These are phyloP conservation scores for Solea senegalensis DNA, from an alignment of 2,113 vertebrate species.

Conservation along the genomic window DNA sequence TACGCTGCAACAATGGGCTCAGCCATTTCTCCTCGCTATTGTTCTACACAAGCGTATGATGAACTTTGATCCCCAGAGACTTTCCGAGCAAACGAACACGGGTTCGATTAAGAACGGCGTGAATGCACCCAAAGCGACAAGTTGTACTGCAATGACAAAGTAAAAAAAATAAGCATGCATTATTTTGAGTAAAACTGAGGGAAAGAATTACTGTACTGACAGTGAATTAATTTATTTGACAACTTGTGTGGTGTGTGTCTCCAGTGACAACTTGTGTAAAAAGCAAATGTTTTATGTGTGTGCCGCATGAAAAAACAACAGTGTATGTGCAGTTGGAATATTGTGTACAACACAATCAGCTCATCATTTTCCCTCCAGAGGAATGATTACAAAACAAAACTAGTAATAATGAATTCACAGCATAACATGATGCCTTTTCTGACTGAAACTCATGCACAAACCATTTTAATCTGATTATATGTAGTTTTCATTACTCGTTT, in stretches of 20 bases:
- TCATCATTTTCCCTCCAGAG: conserved; percentile 20
- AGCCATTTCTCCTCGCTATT: no score
- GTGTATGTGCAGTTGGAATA: conserved; percentile 4
- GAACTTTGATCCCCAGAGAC: no score
- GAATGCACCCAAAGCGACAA: no score
- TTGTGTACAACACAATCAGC: conserved; percentile 29
- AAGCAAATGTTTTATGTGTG: conserved; percentile 2
- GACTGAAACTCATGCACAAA: conserved; percentile 10
- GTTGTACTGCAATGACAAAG: no score
- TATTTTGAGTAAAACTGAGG: not conserved
- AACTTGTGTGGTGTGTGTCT: conserved; percentile 1
- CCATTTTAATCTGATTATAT: not conserved
- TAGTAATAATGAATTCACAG: conserved; percentile 20
- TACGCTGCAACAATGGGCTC: no score
- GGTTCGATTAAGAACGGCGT: no score
- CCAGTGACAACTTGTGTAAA: not conserved
- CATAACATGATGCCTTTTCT: conserved; percentile 22
- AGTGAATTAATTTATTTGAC: not conserved
- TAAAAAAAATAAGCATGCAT: not conserved
- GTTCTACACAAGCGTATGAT: no score
- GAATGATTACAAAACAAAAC: conserved; percentile 6
- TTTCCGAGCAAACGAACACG: no score
- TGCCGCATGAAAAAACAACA: conserved; percentile 1
- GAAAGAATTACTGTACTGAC: not conserved
- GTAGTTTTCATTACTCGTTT: not conserved